phyloP scores from a whole-genome alignment of 2,888 invertebrate genomes.

The Pheosia tremula region DNA sequence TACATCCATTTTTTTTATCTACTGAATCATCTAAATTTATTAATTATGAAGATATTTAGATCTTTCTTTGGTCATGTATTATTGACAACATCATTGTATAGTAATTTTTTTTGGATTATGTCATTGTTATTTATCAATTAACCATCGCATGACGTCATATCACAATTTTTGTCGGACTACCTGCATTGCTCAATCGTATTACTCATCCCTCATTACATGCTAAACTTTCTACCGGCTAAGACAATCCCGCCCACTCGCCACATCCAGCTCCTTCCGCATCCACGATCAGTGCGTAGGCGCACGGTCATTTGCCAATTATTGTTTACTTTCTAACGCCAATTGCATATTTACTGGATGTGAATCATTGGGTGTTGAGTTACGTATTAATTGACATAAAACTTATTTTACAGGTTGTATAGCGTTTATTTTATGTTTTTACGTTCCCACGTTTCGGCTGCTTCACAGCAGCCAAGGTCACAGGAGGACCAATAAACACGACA shows the following conservation, averaged over 20 bases:
- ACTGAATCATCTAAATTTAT: background rate
- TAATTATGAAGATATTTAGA: background rate
- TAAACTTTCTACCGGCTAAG: slow-evolving; percentile 39
- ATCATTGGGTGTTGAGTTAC: slow-evolving; percentile 36
- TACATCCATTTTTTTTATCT: background rate
- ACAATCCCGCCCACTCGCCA: slow-evolving; percentile 63
- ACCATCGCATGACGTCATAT: background rate
- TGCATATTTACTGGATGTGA: slow-evolving; percentile 56
- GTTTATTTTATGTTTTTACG: too few relatives aligned
- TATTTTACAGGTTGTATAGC: too few relatives aligned
- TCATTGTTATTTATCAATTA: background rate
- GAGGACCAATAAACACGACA: too few relatives aligned
- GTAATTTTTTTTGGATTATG: background rate
- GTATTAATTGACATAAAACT: background rate
- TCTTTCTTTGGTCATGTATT: too few relatives aligned
- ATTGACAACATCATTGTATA: background rate
- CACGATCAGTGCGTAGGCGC: slow-evolving; percentile 65
- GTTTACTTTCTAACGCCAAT: slow-evolving; percentile 76
- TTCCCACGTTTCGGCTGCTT: too few relatives aligned
- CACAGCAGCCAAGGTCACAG: too few relatives aligned
- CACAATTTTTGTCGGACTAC: slow-evolving; percentile 15
- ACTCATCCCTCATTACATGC: slow-evolving; percentile 28
- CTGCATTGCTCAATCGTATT: slow-evolving; percentile 36
- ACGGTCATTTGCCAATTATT: slow-evolving; percentile 68
- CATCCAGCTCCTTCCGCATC: slow-evolving; percentile 68